Evolutionary conservation across 2,888 invertebrate species (phyloP).

Genomic region (Dyspetes luteomarginatus): DNA sequence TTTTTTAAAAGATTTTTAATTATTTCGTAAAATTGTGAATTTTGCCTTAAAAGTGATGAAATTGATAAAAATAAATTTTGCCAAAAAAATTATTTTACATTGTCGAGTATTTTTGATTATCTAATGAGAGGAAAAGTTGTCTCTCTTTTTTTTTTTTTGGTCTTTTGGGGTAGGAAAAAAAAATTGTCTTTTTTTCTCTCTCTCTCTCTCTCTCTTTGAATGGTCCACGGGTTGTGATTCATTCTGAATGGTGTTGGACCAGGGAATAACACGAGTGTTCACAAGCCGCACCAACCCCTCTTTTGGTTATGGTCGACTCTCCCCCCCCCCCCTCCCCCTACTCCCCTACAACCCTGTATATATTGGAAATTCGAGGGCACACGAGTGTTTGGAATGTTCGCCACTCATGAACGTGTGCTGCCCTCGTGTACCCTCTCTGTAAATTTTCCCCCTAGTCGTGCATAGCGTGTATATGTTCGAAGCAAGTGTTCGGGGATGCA

Average conservation of each 20-base stretch:
- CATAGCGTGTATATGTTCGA: constrained; percentile 59
- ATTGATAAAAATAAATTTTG: not conserved
- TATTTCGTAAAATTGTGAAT: not conserved
- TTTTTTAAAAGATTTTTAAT: too few relatives aligned
- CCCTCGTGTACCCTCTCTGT: constrained; percentile 37
- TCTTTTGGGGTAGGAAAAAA: not conserved
- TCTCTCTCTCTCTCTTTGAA: constrained; percentile 12
- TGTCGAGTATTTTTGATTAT: not conserved
- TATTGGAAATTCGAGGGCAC: constrained; percentile 69
- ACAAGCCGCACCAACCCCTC: constrained; percentile 79
- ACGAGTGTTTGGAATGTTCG: constrained; percentile 71
- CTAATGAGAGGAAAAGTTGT: too few relatives aligned
- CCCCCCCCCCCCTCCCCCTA: constrained; percentile 1
- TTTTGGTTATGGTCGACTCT: constrained; percentile 58
- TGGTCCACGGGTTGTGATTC: constrained; percentile 75
- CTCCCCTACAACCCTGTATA: not conserved
- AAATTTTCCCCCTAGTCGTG: constrained; percentile 57
- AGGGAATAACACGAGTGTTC: constrained; percentile 82
- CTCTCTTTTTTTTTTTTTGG: not conserved
- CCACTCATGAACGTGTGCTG: constrained; percentile 67
- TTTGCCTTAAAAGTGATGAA: too few relatives aligned
- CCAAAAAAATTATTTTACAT: not conserved
- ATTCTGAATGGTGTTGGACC: constrained; percentile 76
- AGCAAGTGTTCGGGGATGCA: constrained; percentile 73
- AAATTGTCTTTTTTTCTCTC: not conserved